Base-by-base conservation (phyloP, 2,797 vertebrate genomes). In the Sardinella longiceps region DNA sequence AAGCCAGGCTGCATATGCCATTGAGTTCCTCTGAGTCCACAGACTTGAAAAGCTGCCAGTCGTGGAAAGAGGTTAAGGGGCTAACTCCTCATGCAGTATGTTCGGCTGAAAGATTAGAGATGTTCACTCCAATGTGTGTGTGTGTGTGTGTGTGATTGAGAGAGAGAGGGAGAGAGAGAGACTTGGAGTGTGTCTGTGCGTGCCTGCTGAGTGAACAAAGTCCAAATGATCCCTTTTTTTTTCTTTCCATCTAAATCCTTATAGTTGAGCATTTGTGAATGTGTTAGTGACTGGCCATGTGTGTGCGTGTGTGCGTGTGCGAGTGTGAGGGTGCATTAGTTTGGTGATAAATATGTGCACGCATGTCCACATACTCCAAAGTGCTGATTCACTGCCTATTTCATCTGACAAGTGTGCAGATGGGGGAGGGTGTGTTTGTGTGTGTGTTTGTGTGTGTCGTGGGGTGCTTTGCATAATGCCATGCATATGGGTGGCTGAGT, bases 381-480 rank as follows among this genome's bases (percentile, higher is more conserved):
- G 83, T 56, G 66, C 83, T 84, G 83, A 58, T 83, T 66, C 74
- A 85, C 80, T 82, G 80, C 28, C 48, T 48, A 51, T 70, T 85
- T 51, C 12, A 9, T 77, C 58, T 70, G 12, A 82, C 37, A 66
- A 53, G 85, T 85, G 53, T 80, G 83, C 51, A 3, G 63, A 81
- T 63, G 66, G 43, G 2, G 56, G n/a, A 37, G 53, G 23, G 56
- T 9, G 56, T 5, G 56, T 58, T n/a, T 2, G 63, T 4, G 70
- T 7, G 70, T 20, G 33, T 20, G 33, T 77, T 33, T 37, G 66
- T 23, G 70, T 23, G 70, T 43, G 12, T 18, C 30, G 25, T 63
- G 23, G 14, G 37, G 37, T 74, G 45, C 77, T 88, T 84, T 86
- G 83, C 87, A 88, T 88, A 87, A 87, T 85, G 83, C 83, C 85